phyloP scores from a whole-genome alignment of 1,140 invertebrate species.

The Lysiphlebus fabarum region DNA sequence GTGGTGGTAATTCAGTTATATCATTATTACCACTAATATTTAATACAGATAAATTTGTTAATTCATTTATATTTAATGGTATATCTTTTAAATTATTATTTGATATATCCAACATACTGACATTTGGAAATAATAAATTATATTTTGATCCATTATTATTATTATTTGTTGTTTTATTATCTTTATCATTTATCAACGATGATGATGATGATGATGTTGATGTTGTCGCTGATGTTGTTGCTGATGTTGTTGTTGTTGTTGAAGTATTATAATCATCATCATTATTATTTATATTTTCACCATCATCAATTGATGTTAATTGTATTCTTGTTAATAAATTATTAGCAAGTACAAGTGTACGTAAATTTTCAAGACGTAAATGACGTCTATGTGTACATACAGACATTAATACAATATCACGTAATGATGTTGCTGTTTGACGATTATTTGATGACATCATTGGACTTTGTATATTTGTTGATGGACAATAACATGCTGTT shows the following conservation, averaged over 20 bases:
- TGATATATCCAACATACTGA: slow-evolving; percentile 93
- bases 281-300: slow-evolving; percentile 33
- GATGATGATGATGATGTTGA: too few relatives aligned
- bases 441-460: slow-evolving; percentile 40
- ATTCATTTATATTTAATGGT: slow-evolving; percentile 80
- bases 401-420: slow-evolving; percentile 71
- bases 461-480: slow-evolving; percentile 48
- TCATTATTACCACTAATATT: slow-evolving; percentile 89
- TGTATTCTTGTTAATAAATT: slow-evolving; percentile 79
- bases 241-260: neutral
- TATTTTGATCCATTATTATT: slow-evolving; percentile 41
- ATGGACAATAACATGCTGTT: slow-evolving; percentile 64
- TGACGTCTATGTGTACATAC: slow-evolving; percentile 83
- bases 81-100: slow-evolving; percentile 81
- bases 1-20: slow-evolving; percentile 82
- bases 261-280: neutral
- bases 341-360: slow-evolving; percentile 80
- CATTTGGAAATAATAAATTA: slow-evolving; percentile 82
- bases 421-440: slow-evolving; percentile 59
- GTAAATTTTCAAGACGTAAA: slow-evolving; percentile 72
- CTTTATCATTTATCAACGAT: slow-evolving; percentile 38
- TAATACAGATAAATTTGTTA: slow-evolving; percentile 87
- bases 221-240: neutral
- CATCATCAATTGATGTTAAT: slow-evolving; percentile 73
- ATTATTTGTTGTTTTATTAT: slow-evolving; percentile 35